Conservation (phyloP, 2,888 invertebrate species). For the Eupithecia abbreviata region DNA sequence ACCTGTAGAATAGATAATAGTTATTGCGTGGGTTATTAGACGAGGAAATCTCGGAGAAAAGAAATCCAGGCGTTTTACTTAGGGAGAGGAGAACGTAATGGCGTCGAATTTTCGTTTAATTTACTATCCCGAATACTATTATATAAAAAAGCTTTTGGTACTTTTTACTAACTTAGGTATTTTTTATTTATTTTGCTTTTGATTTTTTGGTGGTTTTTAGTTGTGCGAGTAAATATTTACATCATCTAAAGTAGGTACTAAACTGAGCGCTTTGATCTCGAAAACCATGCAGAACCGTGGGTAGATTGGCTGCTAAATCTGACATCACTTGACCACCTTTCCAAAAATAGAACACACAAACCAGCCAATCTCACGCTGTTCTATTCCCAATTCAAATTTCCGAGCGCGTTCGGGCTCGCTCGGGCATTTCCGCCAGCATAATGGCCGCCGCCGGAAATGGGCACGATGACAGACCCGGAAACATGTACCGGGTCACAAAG, state of each 20-base stretch:
- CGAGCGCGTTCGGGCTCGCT: conserved; percentile 60
- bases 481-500: conserved; percentile 45
- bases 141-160: not conserved
- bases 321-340: not conserved
- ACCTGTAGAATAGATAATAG: conserved; percentile 9
- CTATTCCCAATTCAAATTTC: conserved; percentile 64
- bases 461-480: conserved; percentile 68
- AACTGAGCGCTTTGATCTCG: not conserved
- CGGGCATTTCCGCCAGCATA: conserved; percentile 70
- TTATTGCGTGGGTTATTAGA: conserved; percentile 4
- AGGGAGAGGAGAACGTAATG: not conserved
- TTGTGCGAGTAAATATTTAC: not conserved
- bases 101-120: not conserved
- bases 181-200: no score
- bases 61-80: not conserved
- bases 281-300: not conserved
- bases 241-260: not conserved
- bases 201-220: no score
- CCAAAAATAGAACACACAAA: conserved; percentile 29
- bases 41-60: not conserved
- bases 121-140: not conserved
- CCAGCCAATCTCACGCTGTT: conserved; percentile 30
- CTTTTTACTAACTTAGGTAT: no score
- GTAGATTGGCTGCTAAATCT: not conserved
- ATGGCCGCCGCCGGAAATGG: conserved; percentile 69